Percentiles rank a stretch among this genome's conserved stretches.
Conservation (phyloP, 2,797 vertebrate genomes). For the Gadopsis marmoratus region DNA sequence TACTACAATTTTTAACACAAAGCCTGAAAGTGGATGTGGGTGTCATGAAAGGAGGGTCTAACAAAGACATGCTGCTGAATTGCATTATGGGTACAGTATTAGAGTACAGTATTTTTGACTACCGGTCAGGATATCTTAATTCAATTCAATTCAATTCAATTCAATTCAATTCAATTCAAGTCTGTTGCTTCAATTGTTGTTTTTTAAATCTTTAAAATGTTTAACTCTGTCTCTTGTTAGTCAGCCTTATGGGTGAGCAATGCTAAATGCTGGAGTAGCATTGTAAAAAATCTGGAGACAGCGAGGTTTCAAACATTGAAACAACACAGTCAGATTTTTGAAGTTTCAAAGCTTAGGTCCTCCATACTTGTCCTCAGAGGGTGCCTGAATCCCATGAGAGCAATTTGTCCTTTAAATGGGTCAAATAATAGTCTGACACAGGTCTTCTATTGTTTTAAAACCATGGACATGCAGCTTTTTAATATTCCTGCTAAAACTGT, state of each 20-base stretch:
- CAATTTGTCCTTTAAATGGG: slow-evolving; percentile 13
- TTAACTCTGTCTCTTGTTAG: neutral
- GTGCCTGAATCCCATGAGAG: neutral
- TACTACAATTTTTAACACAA: too few relatives aligned
- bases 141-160: too few relatives aligned
- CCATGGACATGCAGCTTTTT: slow-evolving; percentile 16
- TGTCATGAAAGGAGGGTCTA: too few relatives aligned
- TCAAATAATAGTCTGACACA: slow-evolving; percentile 20
- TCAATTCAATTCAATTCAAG: too few relatives aligned
- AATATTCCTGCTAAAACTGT: slow-evolving; percentile 33
- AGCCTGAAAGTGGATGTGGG: neutral
- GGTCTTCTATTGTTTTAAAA: slow-evolving; percentile 24
- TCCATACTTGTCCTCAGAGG: neutral
- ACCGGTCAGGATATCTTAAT: too few relatives aligned
- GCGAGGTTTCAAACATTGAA: neutral
- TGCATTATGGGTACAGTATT: neutral
- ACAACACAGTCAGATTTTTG: neutral
- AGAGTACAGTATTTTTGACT: neutral
- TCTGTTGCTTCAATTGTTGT: too few relatives aligned
- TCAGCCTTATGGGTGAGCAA: neutral
- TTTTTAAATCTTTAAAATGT: too few relatives aligned
- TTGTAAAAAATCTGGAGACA: too few relatives aligned
- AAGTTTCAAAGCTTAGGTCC: neutral
- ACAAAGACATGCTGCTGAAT: neutral
- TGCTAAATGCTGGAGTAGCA: neutral